phyloP scores from a whole-genome alignment of 1,140 invertebrate genomes.

The Marisa cornuarietis region DNA sequence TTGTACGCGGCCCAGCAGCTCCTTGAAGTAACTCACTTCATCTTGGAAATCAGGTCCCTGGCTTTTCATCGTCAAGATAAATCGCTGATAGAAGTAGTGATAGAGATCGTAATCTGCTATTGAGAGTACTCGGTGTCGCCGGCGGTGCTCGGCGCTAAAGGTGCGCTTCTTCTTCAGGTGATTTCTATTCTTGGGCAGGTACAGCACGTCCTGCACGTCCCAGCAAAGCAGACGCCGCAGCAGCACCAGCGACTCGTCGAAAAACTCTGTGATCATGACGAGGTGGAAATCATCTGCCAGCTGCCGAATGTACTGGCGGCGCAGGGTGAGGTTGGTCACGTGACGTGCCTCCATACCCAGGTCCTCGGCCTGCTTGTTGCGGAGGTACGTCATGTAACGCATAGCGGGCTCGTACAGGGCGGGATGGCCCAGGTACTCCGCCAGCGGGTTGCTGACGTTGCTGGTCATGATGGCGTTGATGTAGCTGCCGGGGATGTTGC shows the following conservation, averaged over 20 bases:
- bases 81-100: constrained; percentile 22
- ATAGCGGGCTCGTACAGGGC: constrained; percentile 23
- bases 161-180: not conserved
- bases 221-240: constrained; percentile 68
- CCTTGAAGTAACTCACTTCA: constrained; percentile 24
- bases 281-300: constrained; percentile 64
- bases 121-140: constrained; percentile 3
- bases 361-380: constrained; percentile 46
- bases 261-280: constrained; percentile 69
- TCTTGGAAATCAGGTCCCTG: constrained; percentile 18
- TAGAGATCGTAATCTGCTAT: constrained; percentile 31
- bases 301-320: constrained; percentile 33
- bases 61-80: constrained; percentile 8
- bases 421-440: constrained; percentile 33
- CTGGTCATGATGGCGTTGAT: constrained; percentile 16
- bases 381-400: constrained; percentile 19
- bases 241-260: constrained; percentile 70
- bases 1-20: not conserved
- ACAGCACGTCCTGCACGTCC: constrained; percentile 66
- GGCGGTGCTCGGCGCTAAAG: constrained; percentile 16
- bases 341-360: constrained; percentile 36
- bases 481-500: constrained; percentile 8
- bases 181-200: constrained; percentile 30
- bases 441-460: constrained; percentile 27
- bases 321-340: constrained; percentile 26